Evolutionary conservation across 2,888 invertebrate genomes (phyloP).

Genomic region (Lithophane socia): DNA sequence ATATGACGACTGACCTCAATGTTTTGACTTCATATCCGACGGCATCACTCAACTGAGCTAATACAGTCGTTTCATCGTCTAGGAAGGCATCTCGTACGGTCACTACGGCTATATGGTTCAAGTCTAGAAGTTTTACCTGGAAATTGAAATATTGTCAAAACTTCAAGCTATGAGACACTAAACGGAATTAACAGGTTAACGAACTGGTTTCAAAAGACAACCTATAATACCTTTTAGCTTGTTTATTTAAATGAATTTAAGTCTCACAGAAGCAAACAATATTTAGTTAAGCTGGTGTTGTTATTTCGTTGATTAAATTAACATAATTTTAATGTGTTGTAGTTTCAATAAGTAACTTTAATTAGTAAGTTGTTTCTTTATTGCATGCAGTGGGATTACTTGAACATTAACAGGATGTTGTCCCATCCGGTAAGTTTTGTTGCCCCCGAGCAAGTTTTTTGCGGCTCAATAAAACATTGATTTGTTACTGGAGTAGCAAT

Average conservation of each 20-base stretch:
- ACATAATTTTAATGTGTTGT: conserved; percentile 21
- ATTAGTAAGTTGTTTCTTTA: conserved; percentile 48
- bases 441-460: conserved; percentile 50
- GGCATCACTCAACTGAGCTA: conserved; percentile 76
- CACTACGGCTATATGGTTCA: conserved; percentile 83
- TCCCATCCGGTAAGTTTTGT: conserved; percentile 60
- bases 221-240: not conserved
- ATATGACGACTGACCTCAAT: conserved; percentile 82
- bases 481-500: conserved; percentile 46
- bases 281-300: conserved; percentile 7
- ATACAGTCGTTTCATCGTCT: conserved; percentile 79
- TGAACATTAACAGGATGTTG: conserved; percentile 58
- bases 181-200: conserved; percentile 60
- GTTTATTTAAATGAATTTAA: conserved; percentile 31
- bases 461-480: conserved; percentile 24
- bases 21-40: conserved; percentile 84
- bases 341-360: conserved; percentile 11
- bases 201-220: conserved; percentile 51
- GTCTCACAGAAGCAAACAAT: conserved; percentile 20
- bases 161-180: conserved; percentile 37
- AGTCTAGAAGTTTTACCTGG: conserved; percentile 85
- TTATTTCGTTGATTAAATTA: conserved; percentile 36
- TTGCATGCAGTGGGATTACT: conserved; percentile 32
- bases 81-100: conserved; percentile 82
- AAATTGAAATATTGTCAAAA: conserved; percentile 67